Conservation (phyloP, 2,797 vertebrate species). For the Pristis pectinata region DNA sequence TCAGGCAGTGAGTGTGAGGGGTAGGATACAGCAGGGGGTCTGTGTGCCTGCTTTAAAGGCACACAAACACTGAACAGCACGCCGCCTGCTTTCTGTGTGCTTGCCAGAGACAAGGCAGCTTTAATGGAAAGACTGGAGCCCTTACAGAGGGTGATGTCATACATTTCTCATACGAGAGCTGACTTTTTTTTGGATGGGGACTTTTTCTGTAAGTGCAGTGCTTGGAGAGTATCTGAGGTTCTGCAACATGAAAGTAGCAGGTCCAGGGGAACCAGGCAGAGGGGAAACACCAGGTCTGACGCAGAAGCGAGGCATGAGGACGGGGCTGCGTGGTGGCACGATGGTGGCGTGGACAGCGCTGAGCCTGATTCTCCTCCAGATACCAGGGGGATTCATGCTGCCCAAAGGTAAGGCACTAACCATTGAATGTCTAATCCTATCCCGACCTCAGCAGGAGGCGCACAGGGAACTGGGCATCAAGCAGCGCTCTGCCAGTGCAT, state of each 20-base stretch:
- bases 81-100: not conserved
- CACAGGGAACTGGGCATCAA: too few species aligned
- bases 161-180: constrained; percentile 20
- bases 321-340: not conserved
- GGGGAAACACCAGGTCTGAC: not conserved
- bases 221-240: constrained; percentile 27
- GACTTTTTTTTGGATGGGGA: constrained; percentile 20
- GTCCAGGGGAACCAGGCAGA: not conserved
- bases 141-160: constrained; percentile 17
- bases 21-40: not conserved
- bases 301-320: not conserved
- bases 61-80: not conserved
- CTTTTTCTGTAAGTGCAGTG: not conserved
- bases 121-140: constrained; percentile 17
- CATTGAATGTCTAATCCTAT: not conserved
- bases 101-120: not conserved
- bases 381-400: not conserved
- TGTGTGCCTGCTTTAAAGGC: not conserved
- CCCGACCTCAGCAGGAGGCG: too few species aligned
- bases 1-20: not conserved
- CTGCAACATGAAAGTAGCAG: not conserved
- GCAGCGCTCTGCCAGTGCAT: not conserved
- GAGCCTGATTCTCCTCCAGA: not conserved
- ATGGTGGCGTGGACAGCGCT: not conserved
- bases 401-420: not conserved